Evolutionary conservation across 2,113 vertebrate species (phyloP).

Genomic region (Phoxinus phoxinus): DNA sequence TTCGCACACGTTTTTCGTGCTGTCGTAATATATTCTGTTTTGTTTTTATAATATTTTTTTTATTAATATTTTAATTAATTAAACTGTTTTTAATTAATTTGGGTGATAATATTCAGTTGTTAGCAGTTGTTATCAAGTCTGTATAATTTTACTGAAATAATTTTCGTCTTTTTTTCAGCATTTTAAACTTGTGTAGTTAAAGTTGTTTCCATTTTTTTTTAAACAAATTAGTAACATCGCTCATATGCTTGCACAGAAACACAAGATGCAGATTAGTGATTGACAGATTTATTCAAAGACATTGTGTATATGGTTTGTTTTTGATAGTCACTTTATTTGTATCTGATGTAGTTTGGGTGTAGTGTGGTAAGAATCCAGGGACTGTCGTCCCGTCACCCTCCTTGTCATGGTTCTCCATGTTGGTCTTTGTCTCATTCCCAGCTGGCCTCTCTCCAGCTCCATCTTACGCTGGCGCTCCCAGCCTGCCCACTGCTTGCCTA

Average conservation of each 20-base stretch:
- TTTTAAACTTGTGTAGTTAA: not conserved
- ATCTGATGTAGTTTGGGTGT: not conserved
- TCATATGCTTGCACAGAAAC: not conserved
- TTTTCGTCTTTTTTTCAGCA: not conserved
- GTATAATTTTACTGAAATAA: not conserved
- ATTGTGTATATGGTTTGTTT: constrained; percentile 3
- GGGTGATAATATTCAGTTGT: not conserved
- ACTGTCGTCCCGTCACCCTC: constrained; percentile 51
- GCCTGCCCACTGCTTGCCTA: constrained; percentile 39
- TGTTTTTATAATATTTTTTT: no score
- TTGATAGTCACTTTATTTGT: constrained; percentile 15
- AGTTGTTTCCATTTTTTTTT: not conserved
- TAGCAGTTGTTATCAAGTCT: not conserved
- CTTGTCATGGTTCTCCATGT: constrained; percentile 53
- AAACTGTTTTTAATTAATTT: not conserved
- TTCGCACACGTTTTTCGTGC: not conserved
- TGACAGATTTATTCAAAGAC: not conserved
- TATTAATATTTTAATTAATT: not conserved
- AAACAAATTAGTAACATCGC: not conserved
- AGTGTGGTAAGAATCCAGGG: constrained; percentile 23
- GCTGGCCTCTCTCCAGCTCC: constrained; percentile 67
- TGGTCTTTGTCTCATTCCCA: constrained; percentile 65
- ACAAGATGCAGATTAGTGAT: not conserved
- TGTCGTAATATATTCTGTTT: no score
- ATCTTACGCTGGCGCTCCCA: constrained; percentile 61